Base-by-base conservation (phyloP, 2,888 invertebrate genomes). In the Eurytoma adleriae region DNA sequence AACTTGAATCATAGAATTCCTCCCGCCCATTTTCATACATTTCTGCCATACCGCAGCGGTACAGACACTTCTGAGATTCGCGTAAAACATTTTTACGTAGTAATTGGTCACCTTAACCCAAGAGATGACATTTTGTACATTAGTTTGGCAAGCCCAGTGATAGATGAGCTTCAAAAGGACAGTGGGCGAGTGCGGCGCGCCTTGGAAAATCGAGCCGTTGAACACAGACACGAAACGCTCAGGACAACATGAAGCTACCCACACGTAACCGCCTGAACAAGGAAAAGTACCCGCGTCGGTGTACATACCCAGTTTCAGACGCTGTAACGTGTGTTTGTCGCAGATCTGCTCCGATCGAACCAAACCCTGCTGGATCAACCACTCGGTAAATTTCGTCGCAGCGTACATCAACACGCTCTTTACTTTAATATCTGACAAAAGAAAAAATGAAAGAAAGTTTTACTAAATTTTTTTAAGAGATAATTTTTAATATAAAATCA, bases 141-240 rank as follows among this genome's bases (percentile, higher is more conserved):
- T 96, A 0, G 97, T 97, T 89, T 97, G 97, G 84, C 97, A 97
- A 0, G 96, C 94, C 97, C 97, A 97, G 89, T 97, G 97, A 91
- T 97, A 97, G 72, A 97, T 93, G 0, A 97, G 92, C 86, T 97
- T 97, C 0, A 97, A 91, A 12, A 97, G 92, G 0, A 96, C 95
- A 54, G 95, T 95, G 0, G 97, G 97, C 0, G 96, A 95, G 91
- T 97, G 96, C 0, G 96, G 95, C 1, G 96, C 95, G 0, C 95
- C 95, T 91, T 97, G 97, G 87, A 97, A 97, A 73, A 97, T 93
- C 0, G 97, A 97, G 48, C 96, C 96, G 83, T 94, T 95, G 91
- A 96, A 97, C 0, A 97, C 96, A 0, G 97, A 97, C 4, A 97
- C 95, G 88, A 96, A 96, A 67, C 95, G 93, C 12, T 95, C 95